These are phyloP conservation scores for Penaeus vannamei DNA, from an alignment of 1,140 invertebrate genomes.

Conservation along the genomic window DNA sequence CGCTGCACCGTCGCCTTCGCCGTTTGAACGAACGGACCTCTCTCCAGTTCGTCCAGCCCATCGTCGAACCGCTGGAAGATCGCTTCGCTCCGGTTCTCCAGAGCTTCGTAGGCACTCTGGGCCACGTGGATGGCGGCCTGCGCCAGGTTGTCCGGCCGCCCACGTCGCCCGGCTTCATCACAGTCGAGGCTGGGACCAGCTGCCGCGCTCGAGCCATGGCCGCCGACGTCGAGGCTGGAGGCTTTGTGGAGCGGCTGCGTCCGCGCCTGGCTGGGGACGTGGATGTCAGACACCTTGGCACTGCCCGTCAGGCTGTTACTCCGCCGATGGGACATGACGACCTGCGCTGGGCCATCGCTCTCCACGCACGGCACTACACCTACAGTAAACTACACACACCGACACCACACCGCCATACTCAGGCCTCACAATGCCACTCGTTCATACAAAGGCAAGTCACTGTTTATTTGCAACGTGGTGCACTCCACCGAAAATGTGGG, in stretches of 20 bases:
- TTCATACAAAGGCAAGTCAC: slow-evolving; percentile 35
- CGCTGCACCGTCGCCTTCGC: slow-evolving; percentile 62
- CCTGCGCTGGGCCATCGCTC: slow-evolving; percentile 65
- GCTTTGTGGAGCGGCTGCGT: slow-evolving; percentile 48
- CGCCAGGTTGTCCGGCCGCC: slow-evolving; percentile 52
- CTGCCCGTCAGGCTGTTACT: slow-evolving; percentile 67
- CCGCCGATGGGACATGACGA: slow-evolving; percentile 67
- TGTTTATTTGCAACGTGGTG: slow-evolving; percentile 17
- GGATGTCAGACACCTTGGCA: slow-evolving; percentile 56
- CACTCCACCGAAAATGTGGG: slow-evolving; percentile 37
- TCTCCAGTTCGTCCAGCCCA: slow-evolving; percentile 63
- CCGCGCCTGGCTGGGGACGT: slow-evolving; percentile 50
- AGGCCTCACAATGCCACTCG: not conserved
- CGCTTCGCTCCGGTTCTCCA: slow-evolving; percentile 45
- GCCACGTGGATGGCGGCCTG: slow-evolving; percentile 49
- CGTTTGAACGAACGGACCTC: slow-evolving; percentile 59
- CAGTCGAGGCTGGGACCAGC: slow-evolving; percentile 35
- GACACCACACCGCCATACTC: slow-evolving; percentile 41
- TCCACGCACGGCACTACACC: slow-evolving; percentile 51
- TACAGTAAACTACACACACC: slow-evolving; percentile 49
- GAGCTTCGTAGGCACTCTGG: slow-evolving; percentile 46
- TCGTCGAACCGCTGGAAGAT: slow-evolving; percentile 55
- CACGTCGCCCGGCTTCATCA: slow-evolving; percentile 45
- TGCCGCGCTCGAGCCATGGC: slow-evolving; percentile 44
- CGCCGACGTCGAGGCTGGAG: slow-evolving; percentile 54